Percentiles rank a stretch among this genome's conserved stretches.
Conservation (phyloP, 2,113 vertebrate species). For the Regulus satrapa region DNA sequence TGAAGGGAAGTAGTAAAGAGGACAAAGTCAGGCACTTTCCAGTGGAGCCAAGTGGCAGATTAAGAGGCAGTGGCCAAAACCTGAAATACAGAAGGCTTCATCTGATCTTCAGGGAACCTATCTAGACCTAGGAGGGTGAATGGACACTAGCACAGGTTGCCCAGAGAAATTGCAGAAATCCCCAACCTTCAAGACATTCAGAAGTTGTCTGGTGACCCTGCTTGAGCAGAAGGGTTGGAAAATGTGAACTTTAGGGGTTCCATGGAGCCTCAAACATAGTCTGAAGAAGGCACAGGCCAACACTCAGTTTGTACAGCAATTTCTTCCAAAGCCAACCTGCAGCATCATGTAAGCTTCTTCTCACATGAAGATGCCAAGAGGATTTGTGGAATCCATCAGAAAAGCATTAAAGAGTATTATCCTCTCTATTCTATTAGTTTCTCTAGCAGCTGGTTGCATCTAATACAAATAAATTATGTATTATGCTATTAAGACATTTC, state of each 20-base stretch:
- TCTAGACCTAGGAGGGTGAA: not conserved
- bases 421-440: not conserved
- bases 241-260: not conserved
- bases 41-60: not conserved
- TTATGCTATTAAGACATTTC: not conserved
- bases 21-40: not conserved
- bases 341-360: not conserved
- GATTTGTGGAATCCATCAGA: not conserved
- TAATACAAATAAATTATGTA: not conserved
- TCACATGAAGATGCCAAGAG: not conserved
- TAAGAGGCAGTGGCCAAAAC: not conserved
- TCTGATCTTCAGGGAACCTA: not conserved
- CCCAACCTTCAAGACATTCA: not conserved
- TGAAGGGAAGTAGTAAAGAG: not conserved
- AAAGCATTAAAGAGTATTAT: not conserved
- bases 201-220: not conserved
- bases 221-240: not conserved
- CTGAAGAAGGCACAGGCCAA: not conserved
- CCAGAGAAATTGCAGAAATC: not conserved
- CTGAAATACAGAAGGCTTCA: not conserved
- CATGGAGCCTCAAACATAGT: not conserved
- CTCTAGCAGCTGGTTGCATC: not conserved
- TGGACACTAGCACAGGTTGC: not conserved
- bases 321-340: not conserved
- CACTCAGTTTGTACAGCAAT: not conserved